A percentile compares a stretch with the other conserved stretches of the same genome.
phyloP scores from a whole-genome alignment of 2,113 vertebrate species.

The Sylvietta virens region DNA sequence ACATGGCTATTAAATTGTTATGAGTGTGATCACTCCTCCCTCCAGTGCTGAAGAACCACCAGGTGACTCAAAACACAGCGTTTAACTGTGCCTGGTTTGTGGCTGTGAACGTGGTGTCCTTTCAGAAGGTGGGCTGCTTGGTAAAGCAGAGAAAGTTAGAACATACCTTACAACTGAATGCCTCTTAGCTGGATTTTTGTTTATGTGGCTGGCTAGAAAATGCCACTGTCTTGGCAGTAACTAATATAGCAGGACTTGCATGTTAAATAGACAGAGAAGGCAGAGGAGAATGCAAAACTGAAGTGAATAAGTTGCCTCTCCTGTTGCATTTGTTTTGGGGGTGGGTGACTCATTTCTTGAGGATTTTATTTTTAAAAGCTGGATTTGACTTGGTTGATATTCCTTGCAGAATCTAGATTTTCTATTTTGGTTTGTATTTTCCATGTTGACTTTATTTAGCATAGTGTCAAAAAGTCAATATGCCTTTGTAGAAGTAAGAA shows the following conservation, averaged over 20 bases:
- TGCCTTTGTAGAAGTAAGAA: background rate
- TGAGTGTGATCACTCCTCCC: background rate
- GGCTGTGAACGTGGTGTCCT: background rate
- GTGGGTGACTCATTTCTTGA: background rate
- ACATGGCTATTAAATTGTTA: accelerated
- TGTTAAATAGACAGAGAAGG: background rate
- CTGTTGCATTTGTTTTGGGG: background rate
- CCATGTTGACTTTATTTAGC: background rate
- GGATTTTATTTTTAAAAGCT: background rate
- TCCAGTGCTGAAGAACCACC: too few relatives aligned
- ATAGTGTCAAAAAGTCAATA: background rate
- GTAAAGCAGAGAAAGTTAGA: background rate
- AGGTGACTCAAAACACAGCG: background rate
- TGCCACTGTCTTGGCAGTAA: background rate
- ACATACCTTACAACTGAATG: background rate
- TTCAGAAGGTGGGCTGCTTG: background rate
- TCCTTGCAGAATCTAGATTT: background rate
- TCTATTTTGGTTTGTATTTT: background rate
- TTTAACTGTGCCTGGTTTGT: background rate
- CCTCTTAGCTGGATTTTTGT: background rate
- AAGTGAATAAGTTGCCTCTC: background rate
- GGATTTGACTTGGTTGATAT: background rate
- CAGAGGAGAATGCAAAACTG: background rate
- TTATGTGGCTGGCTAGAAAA: background rate
- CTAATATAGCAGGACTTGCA: background rate